Conservation (phyloP, 2,113 vertebrate species). For the Notothenia rossii region DNA sequence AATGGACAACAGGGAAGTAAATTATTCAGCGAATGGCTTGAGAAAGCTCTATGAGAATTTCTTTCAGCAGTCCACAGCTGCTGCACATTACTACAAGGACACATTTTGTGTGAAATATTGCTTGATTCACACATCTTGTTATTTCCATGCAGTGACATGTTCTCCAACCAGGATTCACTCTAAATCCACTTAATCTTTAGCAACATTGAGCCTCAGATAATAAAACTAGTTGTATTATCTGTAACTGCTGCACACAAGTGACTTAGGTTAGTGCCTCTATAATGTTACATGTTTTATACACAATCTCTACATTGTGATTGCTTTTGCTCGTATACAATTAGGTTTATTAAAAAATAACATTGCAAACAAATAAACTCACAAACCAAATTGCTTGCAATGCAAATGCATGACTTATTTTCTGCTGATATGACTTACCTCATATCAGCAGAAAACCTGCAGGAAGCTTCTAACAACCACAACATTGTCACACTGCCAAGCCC, state of each 20-base stretch:
- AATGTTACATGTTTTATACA: not conserved
- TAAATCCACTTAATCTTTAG: slow-evolving; percentile 3
- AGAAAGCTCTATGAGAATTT: not conserved
- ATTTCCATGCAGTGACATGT: not conserved
- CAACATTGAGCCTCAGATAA: slow-evolving; percentile 10
- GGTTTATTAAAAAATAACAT: slow-evolving; percentile 47
- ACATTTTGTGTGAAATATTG: slow-evolving; percentile 14
- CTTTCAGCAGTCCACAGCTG: not conserved
- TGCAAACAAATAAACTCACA: slow-evolving; percentile 23
- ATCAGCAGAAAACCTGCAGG: slow-evolving; percentile 24
- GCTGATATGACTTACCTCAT: slow-evolving; percentile 23
- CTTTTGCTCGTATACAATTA: slow-evolving; percentile 14
- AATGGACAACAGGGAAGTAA: not conserved
- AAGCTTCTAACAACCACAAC: slow-evolving; percentile 40
- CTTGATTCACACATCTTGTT: not conserved
- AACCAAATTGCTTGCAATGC: slow-evolving; percentile 35
- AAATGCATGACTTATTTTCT: slow-evolving; percentile 24
- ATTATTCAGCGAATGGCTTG: not conserved
- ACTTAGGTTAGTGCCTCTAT: slow-evolving; percentile 26
- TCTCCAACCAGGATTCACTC: not conserved
- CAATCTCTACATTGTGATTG: not conserved
- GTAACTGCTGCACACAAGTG: slow-evolving; percentile 16
- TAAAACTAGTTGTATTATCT: slow-evolving; percentile 24
- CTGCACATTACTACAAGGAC: not conserved
- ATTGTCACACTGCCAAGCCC: slow-evolving; percentile 41